Conservation (phyloP, 2,888 invertebrate genomes). For the Meganola albula region DNA sequence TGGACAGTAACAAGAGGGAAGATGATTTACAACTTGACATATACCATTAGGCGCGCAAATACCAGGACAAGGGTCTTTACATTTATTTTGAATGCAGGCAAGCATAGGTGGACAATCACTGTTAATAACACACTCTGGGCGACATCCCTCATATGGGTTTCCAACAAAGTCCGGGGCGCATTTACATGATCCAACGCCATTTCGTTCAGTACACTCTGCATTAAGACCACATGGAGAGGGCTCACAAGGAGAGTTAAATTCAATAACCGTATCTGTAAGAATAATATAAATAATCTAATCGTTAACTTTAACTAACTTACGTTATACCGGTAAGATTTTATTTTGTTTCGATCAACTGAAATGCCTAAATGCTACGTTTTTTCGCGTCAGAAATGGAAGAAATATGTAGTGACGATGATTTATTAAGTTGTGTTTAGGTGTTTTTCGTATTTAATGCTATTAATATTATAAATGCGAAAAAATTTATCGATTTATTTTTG, state of each 20-base stretch:
- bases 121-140: constrained; percentile 89
- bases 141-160: constrained; percentile 80
- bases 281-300: neutral
- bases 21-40: constrained; percentile 86
- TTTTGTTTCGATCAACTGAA: no score
- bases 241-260: constrained; percentile 78
- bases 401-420: no score
- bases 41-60: constrained; percentile 84
- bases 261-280: constrained; percentile 53
- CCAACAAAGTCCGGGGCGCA: constrained; percentile 79
- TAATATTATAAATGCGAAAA: no score
- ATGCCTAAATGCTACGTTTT: no score
- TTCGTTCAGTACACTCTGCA: constrained; percentile 80
- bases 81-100: constrained; percentile 86
- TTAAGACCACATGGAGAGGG: constrained; percentile 84
- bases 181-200: constrained; percentile 83
- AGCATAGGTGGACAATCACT: constrained; percentile 85
- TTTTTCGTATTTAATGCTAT: no score
- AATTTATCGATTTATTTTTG: no score
- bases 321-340: no score
- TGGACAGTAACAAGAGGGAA: constrained; percentile 84
- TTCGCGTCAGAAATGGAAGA: no score
- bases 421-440: no score
- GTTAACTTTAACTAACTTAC: no score
- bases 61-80: constrained; percentile 88